Evolutionary conservation across 2,113 vertebrate species (phyloP), one percentile per base, ranked within the genome.

Genomic region (Gallinago media): DNA sequence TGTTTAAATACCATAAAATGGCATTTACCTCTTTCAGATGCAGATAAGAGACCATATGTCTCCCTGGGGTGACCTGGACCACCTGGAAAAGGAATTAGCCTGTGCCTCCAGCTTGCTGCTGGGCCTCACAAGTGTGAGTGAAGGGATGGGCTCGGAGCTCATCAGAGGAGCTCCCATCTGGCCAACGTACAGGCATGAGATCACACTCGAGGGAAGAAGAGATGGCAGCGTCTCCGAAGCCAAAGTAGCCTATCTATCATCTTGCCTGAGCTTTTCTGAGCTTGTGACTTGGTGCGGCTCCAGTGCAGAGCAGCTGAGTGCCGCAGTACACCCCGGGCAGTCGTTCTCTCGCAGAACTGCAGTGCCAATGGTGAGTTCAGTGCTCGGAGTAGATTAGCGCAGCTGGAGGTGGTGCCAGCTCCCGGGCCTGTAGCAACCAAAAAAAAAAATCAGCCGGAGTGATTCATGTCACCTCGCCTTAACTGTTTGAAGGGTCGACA

Each of bases 251-350:
- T 46, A 10, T 75, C 44, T 44, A 9, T 66, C 58, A 55, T 70
- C 62, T 75, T 54, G 36, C 49, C 32, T 19, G 5, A 73, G 34
- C 67, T 74, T 73, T 74, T 74, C 44, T 2, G 25, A 70, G 59
- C 1, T 5, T 36, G 23, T 55, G 62, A 10, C 8, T 68, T 66
- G 75, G 59, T 88, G 67, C 32, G 6, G 78, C 29, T 87, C 54
- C 89, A 85, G 31, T 11, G 3, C 2, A 4, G 68, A 79, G 67
- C 63, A 75, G 71, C 67, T 76, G 88, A 94, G 71, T 0, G 0
- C 58, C 23, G 1, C 59, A 54, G 11, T 40, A 13, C 50, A 67
- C 42, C 38, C 32, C 0, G 0, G 61, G 42, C 36, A 52, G 50
- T 44, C 1, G 0, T 38, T 87, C 66, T n/a, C 49, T 15, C 65